Conservation (phyloP, 2,888 invertebrate species). For the Cryptocephalus moraei region DNA sequence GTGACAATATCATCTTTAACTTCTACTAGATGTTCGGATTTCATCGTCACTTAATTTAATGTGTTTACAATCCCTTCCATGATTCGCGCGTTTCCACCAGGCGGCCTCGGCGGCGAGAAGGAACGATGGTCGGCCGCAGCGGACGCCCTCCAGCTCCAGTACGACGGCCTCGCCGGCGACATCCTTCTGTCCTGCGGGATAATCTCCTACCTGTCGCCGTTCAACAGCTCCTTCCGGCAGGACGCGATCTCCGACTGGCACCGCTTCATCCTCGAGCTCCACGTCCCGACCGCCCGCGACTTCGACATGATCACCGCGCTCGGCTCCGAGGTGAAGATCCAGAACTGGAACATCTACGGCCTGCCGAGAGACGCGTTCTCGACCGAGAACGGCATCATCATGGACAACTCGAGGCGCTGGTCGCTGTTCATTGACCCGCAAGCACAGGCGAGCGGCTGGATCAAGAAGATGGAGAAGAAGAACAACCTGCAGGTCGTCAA, state of each 20-base stretch:
- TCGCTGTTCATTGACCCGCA: constrained; percentile 78
- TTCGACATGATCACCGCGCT: constrained; percentile 66
- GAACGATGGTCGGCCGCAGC: constrained; percentile 75
- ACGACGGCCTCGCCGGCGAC: constrained; percentile 80
- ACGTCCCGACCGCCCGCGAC: constrained; percentile 67
- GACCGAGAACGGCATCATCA: constrained; percentile 75
- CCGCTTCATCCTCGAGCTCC: constrained; percentile 45
- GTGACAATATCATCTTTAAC: too few species aligned
- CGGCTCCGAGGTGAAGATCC: constrained; percentile 78
- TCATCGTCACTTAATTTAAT: too few species aligned
- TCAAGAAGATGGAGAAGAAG: constrained; percentile 70
- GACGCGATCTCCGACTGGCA: constrained; percentile 62
- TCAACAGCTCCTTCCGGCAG: constrained; percentile 58
- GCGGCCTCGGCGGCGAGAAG: constrained; percentile 65
- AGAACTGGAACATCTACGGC: constrained; percentile 75
- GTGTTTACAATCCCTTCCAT: too few species aligned
- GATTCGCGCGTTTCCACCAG: background rate
- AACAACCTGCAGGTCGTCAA: constrained; percentile 62
- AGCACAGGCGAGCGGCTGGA: constrained; percentile 78
- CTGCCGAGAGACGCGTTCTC: constrained; percentile 75
- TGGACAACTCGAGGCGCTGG: constrained; percentile 67
- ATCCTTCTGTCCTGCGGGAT: constrained; percentile 80
- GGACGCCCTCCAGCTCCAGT: constrained; percentile 59
- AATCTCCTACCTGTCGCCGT: constrained; percentile 82
- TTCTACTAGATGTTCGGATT: too few species aligned